phyloP scores from a whole-genome alignment of 2,797 vertebrate genomes.

The Neostethus bicornis region DNA sequence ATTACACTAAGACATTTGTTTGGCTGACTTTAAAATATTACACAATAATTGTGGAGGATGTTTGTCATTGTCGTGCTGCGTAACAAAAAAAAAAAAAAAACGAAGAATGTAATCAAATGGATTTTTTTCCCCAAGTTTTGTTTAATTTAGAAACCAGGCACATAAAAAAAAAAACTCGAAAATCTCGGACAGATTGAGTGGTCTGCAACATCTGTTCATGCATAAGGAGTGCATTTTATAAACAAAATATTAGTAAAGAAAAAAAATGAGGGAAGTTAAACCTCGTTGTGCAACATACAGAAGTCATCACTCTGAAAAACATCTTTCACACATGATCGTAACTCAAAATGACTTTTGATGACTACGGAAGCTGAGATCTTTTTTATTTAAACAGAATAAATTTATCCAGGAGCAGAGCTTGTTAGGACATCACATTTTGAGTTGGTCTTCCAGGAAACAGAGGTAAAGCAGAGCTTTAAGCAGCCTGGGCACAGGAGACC shows the following conservation, averaged over 20 bases:
- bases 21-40: constrained; percentile 14
- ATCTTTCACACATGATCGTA: not conserved
- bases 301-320: not conserved
- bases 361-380: not conserved
- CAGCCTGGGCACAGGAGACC: constrained; percentile 7
- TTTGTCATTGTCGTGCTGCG: constrained; percentile 11
- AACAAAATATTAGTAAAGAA: not conserved
- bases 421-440: not conserved
- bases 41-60: constrained; percentile 8
- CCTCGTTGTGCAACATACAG: not conserved
- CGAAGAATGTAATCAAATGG: not conserved
- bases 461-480: constrained; percentile 13
- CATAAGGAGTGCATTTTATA: too few relatives aligned
- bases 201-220: too few relatives aligned
- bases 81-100: not conserved
- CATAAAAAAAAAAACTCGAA: not conserved
- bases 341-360: not conserved
- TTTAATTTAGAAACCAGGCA: not conserved
- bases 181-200: too few relatives aligned
- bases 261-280: not conserved
- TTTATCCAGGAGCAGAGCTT: constrained; percentile 6
- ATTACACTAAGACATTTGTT: constrained; percentile 31
- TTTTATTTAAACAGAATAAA: not conserved
- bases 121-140: not conserved
- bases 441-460: not conserved